phyloP scores from a whole-genome alignment of 2,888 invertebrate genomes.

The Ophioninae sp. region DNA sequence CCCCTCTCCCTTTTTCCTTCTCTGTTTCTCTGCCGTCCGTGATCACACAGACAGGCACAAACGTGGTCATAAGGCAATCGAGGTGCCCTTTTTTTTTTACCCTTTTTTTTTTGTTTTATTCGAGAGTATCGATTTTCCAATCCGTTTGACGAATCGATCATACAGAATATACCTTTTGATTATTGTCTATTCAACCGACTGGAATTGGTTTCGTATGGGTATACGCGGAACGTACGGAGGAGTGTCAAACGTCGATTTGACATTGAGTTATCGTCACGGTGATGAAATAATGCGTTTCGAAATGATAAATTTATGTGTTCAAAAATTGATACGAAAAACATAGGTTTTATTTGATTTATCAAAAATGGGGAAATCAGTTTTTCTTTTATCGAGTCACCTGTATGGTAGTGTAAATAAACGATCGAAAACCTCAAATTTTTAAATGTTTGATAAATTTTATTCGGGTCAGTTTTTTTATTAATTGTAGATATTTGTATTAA shows the following conservation, averaged over 20 bases:
- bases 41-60: not conserved
- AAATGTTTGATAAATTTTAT: no score
- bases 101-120: not conserved
- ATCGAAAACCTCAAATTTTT: no score
- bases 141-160: constrained; percentile 8
- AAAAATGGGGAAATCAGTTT: no score
- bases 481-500: no score
- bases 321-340: no score
- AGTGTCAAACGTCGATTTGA: not conserved
- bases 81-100: not conserved
- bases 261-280: not conserved
- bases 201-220: constrained; percentile 20
- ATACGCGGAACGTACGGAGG: not conserved
- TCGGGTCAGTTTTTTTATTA: no score
- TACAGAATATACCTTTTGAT: constrained; percentile 32
- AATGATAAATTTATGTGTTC: not conserved
- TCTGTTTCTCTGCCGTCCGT: not conserved
- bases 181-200: constrained; percentile 12
- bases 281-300: not conserved
- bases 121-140: not conserved
- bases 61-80: constrained; percentile 7
- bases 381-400: no score
- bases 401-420: no score
- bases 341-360: no score
- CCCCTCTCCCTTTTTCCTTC: not conserved